Percentiles rank a stretch among this genome's conserved stretches.
phyloP scores from a whole-genome alignment of 1,140 invertebrate species.

The Melipona quadrifasciata region DNA sequence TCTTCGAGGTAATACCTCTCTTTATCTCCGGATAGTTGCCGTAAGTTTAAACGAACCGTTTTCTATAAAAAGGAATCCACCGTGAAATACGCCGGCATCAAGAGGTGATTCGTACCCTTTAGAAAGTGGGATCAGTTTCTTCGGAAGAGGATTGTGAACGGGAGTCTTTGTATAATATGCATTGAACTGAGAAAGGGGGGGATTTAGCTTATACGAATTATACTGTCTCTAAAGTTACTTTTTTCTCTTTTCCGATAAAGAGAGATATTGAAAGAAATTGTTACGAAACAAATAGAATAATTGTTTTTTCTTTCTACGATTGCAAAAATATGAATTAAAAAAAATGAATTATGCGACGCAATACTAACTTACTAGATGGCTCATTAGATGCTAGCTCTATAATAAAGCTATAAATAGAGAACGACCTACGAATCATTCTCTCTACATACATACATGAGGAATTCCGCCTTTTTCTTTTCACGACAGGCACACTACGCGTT shows the following conservation, averaged over 20 bases:
- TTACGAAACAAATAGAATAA: not conserved
- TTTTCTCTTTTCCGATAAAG: not conserved
- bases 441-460: no score
- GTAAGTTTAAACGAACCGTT: slow-evolving; percentile 45
- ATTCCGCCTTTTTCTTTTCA: not conserved
- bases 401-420: no score
- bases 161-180: not conserved
- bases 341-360: no score
- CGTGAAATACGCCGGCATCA: slow-evolving; percentile 16
- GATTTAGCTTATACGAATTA: not conserved
- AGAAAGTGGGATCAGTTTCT: slow-evolving; percentile 14
- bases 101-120: slow-evolving; percentile 9
- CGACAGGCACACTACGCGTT: fast-evolving
- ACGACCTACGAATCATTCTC: no score
- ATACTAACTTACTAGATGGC: no score
- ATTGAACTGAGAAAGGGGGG: not conserved
- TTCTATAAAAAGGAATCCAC: slow-evolving; percentile 43
- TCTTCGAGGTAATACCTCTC: slow-evolving; percentile 10
- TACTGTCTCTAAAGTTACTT: not conserved
- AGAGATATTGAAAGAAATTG: not conserved
- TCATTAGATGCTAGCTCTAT: no score
- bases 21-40: slow-evolving; percentile 31
- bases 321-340: no score
- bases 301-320: not conserved
- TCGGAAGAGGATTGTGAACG: not conserved